Conservation (phyloP, 1,140 invertebrate species). For the Aphis craccivora region DNA sequence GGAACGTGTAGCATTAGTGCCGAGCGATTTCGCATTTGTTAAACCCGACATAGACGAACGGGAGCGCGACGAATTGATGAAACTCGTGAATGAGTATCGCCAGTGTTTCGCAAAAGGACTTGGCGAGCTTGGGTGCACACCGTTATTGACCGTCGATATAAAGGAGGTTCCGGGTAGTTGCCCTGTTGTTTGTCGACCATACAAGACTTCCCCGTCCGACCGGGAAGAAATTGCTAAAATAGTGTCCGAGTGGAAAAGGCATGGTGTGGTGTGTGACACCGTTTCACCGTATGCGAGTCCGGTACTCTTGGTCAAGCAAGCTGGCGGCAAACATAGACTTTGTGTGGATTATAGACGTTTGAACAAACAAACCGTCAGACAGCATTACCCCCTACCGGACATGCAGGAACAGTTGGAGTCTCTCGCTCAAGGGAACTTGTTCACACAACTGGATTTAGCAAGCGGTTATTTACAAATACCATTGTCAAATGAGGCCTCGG, state of each 20-base stretch:
- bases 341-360: conserved; percentile 60
- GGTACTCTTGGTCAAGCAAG: background rate
- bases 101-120: background rate
- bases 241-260: conserved; percentile 45
- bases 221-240: background rate
- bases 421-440: conserved; percentile 55
- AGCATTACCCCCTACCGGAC: conserved; percentile 60
- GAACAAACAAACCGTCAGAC: conserved; percentile 59
- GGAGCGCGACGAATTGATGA: background rate
- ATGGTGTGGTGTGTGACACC: conserved; percentile 60
- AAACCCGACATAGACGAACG: background rate
- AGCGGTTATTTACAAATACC: conserved; percentile 60
- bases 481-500: background rate
- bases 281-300: conserved; percentile 58
- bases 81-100: background rate
- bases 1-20: background rate
- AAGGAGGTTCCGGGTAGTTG: background rate
- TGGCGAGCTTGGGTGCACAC: background rate
- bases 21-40: background rate
- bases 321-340: conserved; percentile 51
- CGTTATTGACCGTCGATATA: background rate
- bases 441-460: conserved; percentile 58
- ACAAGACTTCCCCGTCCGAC: background rate
- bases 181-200: background rate
- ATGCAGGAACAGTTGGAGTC: conserved; percentile 60